Conservation (phyloP, 64 coral and sea anemone species). For the Porites lutea region DNA sequence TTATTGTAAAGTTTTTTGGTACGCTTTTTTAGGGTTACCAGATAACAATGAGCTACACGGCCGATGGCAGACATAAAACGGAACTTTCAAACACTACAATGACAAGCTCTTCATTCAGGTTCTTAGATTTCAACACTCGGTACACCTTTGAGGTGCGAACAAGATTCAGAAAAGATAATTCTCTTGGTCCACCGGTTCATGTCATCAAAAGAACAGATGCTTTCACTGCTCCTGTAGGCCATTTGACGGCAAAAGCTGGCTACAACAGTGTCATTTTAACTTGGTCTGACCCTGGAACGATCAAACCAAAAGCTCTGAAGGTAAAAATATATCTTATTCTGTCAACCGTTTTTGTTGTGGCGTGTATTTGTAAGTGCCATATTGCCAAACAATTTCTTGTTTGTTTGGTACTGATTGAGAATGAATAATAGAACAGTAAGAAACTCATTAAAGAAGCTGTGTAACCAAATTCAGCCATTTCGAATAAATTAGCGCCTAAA, state of each 20-base stretch:
- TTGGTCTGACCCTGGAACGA: constrained; percentile 11
- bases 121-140: not conserved
- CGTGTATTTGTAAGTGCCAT: not conserved
- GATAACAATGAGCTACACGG: not conserved
- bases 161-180: not conserved
- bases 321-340: not conserved
- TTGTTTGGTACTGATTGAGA: too few relatives aligned
- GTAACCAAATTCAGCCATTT: too few relatives aligned
- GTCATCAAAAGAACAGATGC: not conserved
- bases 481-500: too few relatives aligned
- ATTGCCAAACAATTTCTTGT: too few relatives aligned
- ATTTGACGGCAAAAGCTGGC: not conserved
- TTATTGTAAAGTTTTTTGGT: not conserved
- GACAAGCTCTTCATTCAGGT: not conserved
- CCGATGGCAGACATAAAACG: not conserved
- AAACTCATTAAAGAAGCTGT: too few relatives aligned
- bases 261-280: not conserved
- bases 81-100: too few relatives aligned
- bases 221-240: constrained; percentile 13
- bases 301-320: not conserved
- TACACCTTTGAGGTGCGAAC: not conserved
- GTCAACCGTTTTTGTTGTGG: not conserved
- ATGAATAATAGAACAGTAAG: too few relatives aligned
- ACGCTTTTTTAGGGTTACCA: constrained; percentile 8
- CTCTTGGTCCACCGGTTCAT: not conserved